Evolutionary conservation across 2,888 invertebrate species (phyloP).

Genomic region (Calephelis perditalis): DNA sequence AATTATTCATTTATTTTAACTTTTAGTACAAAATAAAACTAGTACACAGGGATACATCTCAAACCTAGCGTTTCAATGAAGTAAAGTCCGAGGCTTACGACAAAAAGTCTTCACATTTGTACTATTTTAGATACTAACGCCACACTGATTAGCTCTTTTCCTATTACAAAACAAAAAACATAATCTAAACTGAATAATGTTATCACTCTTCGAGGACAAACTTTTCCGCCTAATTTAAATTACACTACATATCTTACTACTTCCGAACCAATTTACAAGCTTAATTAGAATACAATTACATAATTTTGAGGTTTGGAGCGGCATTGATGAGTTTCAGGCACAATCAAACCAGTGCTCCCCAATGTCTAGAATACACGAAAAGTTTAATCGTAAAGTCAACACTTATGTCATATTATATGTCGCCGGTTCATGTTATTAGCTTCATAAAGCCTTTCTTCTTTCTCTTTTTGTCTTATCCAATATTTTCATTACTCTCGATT

Average conservation of each 20-base stretch:
- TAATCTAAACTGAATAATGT: constrained; percentile 75
- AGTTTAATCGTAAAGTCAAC: constrained; percentile 27
- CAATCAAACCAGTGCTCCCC: constrained; percentile 73
- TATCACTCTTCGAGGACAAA: constrained; percentile 68
- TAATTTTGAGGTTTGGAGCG: constrained; percentile 77
- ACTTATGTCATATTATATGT: not conserved
- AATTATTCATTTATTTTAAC: constrained; percentile 78
- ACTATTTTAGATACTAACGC: constrained; percentile 79
- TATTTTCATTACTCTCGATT: too few species aligned
- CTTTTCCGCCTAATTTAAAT: constrained; percentile 50
- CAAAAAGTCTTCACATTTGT: constrained; percentile 80
- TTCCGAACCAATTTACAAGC: constrained; percentile 57
- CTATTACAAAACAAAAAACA: constrained; percentile 59
- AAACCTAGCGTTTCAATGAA: constrained; percentile 78
- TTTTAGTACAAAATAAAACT: constrained; percentile 80
- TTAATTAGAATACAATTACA: constrained; percentile 58
- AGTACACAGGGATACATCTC: constrained; percentile 79
- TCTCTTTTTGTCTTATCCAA: too few species aligned
- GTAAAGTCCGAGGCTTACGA: constrained; percentile 78
- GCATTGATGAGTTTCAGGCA: constrained; percentile 75
- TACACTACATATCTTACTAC: constrained; percentile 58
- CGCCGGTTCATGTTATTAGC: constrained; percentile 2
- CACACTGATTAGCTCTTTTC: constrained; percentile 73
- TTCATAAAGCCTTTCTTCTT: too few species aligned
- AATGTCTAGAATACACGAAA: constrained; percentile 64